phyloP scores from a whole-genome alignment of 2,888 invertebrate species.

The Drosophila affinis region DNA sequence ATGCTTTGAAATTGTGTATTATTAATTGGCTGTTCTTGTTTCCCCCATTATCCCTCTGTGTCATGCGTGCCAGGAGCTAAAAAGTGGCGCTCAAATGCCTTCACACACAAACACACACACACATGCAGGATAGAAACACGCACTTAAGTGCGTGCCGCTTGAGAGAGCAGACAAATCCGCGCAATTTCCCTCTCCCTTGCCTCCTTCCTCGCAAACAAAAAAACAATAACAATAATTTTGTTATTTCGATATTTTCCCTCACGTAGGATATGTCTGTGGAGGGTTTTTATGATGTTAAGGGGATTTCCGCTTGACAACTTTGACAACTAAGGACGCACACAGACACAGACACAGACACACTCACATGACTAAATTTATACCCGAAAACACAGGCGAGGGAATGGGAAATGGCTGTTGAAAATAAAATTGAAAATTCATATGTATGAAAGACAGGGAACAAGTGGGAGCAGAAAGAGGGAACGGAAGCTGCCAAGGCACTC shows the following conservation, averaged over 20 bases:
- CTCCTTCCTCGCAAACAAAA: slow-evolving; percentile 22
- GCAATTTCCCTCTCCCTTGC: slow-evolving; percentile 50
- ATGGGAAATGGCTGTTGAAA: slow-evolving; percentile 55
- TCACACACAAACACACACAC: slow-evolving; percentile 10
- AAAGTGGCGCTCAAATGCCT: slow-evolving; percentile 37
- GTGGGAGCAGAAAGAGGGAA: background rate
- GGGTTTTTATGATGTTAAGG: slow-evolving; percentile 66
- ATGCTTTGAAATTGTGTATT: slow-evolving; percentile 46
- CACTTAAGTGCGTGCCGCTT: slow-evolving; percentile 58
- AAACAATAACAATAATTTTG: slow-evolving; percentile 78
- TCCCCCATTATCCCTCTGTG: slow-evolving; percentile 11
- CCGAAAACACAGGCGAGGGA: slow-evolving; percentile 22
- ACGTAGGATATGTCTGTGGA: slow-evolving; percentile 32
- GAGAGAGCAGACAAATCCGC: slow-evolving; percentile 66
- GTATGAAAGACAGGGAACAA: slow-evolving; percentile 49
- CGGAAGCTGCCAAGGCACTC: slow-evolving; percentile 14
- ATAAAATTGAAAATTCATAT: slow-evolving; percentile 74
- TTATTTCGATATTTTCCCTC: slow-evolving; percentile 75
- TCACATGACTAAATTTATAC: slow-evolving; percentile 66
- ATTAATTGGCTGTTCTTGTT: slow-evolving; percentile 54
- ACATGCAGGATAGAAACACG: slow-evolving; percentile 37
- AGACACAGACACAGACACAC: slow-evolving; percentile 17
- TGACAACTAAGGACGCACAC: slow-evolving; percentile 67
- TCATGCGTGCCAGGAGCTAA: slow-evolving; percentile 40
- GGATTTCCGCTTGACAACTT: slow-evolving; percentile 77